A percentile compares a stretch with the other conserved stretches of the same genome.
Evolutionary conservation across 2,797 vertebrate species (phyloP).

Genomic region (Lacerta bilineata): DNA sequence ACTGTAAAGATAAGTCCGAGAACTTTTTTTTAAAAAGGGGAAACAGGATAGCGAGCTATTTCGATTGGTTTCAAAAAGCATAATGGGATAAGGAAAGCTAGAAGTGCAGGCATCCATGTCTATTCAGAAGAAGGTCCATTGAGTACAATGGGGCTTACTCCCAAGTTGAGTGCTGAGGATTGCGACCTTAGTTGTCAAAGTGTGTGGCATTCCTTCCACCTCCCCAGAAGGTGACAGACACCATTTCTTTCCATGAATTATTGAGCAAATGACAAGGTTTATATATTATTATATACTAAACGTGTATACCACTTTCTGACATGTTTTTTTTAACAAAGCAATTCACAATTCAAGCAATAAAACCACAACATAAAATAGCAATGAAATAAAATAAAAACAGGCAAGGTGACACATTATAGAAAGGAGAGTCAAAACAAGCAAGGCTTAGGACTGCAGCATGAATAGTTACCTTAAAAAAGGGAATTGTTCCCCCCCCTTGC

Average conservation of each 20-base stretch:
- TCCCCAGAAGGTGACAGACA: neutral
- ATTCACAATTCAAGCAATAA: neutral
- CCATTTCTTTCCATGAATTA: neutral
- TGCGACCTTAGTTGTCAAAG: neutral
- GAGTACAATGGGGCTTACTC: neutral
- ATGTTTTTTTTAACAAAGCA: neutral
- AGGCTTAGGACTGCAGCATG: neutral
- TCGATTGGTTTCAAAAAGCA: conserved; percentile 29
- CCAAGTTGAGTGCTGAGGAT: neutral
- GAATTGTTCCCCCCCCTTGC: neutral
- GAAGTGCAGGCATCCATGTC: neutral
- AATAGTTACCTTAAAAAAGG: neutral
- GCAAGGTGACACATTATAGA: no score
- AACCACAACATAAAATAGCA: neutral
- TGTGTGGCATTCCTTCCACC: rapidly evolving
- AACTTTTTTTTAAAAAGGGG: conserved; percentile 50
- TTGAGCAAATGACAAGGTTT: neutral
- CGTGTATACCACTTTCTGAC: neutral
- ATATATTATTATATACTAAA: conserved; percentile 5
- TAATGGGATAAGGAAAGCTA: conserved; percentile 17
- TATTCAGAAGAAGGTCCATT: neutral
- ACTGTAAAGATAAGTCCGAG: conserved; percentile 74
- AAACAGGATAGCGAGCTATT: conserved; percentile 64
- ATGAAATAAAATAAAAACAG: neutral
- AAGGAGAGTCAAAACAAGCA: neutral